Evolutionary conservation across 2,113 vertebrate species (phyloP).

Genomic region (Chinchilla lanigera): DNA sequence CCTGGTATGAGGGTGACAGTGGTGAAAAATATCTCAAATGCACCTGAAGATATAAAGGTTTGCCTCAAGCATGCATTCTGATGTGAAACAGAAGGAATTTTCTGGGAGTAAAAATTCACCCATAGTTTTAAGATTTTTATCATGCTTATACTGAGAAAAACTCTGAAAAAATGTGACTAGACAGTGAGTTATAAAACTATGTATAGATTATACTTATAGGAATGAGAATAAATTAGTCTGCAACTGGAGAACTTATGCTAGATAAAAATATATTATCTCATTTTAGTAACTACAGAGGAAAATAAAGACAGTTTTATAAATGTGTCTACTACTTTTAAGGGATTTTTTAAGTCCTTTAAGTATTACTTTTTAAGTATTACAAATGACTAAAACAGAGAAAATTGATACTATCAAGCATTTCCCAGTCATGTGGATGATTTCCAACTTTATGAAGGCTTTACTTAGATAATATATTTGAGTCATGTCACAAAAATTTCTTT

Average conservation of each 20-base stretch:
- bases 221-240: neutral
- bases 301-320: neutral
- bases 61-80: neutral
- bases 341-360: too few relatives aligned
- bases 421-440: neutral
- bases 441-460: neutral
- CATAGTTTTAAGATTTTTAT: neutral
- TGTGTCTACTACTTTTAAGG: neutral
- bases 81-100: neutral
- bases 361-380: neutral
- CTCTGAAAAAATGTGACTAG: neutral
- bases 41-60: neutral
- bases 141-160: neutral
- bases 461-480: neutral
- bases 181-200: neutral
- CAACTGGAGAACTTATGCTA: neutral
- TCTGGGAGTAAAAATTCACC: neutral
- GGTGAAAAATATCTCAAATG: neutral
- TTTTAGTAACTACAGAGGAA: neutral
- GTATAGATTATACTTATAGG: neutral
- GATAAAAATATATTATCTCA: neutral
- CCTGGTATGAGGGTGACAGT: neutral
- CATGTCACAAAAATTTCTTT: neutral
- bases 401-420: neutral
- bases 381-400: neutral